These are phyloP conservation scores for Amblyjoppa proteus DNA, from an alignment of 2,888 invertebrate species.

Conservation along the genomic window DNA sequence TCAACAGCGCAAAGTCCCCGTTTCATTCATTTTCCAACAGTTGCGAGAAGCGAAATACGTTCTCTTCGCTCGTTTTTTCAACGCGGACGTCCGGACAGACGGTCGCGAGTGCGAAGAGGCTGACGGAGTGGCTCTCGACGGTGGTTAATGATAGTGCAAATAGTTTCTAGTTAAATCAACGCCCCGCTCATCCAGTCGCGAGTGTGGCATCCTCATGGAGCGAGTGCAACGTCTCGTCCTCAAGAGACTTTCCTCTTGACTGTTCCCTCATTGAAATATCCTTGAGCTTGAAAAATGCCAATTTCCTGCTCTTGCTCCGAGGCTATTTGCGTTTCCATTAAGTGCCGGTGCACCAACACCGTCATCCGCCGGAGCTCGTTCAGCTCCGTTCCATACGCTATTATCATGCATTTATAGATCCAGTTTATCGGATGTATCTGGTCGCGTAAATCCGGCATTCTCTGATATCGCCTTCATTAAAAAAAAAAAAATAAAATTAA, in stretches of 20 bases:
- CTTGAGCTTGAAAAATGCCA: constrained; percentile 41
- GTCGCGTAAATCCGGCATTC: neutral
- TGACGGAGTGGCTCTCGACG: constrained; percentile 70
- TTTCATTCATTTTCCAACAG: neutral
- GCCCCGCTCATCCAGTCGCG: constrained; percentile 54
- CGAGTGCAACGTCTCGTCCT: constrained; percentile 20
- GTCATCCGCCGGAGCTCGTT: neutral
- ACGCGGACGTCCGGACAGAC: constrained; percentile 62
- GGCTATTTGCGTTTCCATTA: constrained; percentile 59
- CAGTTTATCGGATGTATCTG: constrained; percentile 41
- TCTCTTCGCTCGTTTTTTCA: neutral
- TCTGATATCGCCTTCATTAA: neutral
- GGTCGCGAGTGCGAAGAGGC: constrained; percentile 73
- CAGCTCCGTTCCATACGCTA: neutral
- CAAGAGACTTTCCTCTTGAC: constrained; percentile 46
- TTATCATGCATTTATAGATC: constrained; percentile 58
- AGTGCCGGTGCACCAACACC: constrained; percentile 10
- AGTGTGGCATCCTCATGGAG: neutral
- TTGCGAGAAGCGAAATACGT: neutral
- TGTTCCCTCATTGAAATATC: constrained; percentile 29
- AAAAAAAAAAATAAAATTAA: neutral
- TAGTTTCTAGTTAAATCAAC: constrained; percentile 78
- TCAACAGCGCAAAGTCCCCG: neutral
- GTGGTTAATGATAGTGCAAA: constrained; percentile 81
- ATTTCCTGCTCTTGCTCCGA: constrained; percentile 50